Base-by-base conservation (phyloP, 2,113 vertebrate species). In the Dissostichus mawsoni region DNA sequence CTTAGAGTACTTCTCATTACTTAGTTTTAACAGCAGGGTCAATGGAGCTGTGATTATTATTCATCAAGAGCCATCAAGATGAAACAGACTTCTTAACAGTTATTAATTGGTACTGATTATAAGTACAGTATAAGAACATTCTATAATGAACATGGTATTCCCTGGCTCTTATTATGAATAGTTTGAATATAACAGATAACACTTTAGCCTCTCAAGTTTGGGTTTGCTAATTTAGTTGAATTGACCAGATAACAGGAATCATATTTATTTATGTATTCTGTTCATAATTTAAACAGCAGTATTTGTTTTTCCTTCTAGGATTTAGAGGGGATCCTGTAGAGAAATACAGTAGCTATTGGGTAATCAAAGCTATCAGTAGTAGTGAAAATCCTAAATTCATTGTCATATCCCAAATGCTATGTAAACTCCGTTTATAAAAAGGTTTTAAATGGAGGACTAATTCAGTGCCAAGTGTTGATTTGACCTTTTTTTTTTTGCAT, bases 401-500 rank as follows among this genome's bases (percentile, higher is more conserved):
- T 62, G 64, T 50, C 47, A 41, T 44, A 70, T 67, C 58, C 77
- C 74, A 58, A 50, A 71, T 74, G 74, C 53, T 78, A 61, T 76
- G 50, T 68, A 45, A 74, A 44, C 67, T 64, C 33, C 5, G 63
- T 85, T 72, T 69, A 65, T 47, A 75, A 73, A 11, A 59, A 25
- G 11, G 36, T 61, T 79, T 69, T 51, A 69, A 76, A 65, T 23
- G 50, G n/a, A 61, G 50, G 61, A 59, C 61, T 74, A 74, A 87
- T 77, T 85, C 25, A 66, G 14, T 52, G n/a, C 59, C 29, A 47
- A 62, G 12, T 41, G 36, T 41, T 17, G 20, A 70, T 59, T 61
- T 85, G 78, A 87, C 79, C 86, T 83, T 76, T 20, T 25, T 29
- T 11, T 58, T 75, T 81, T 62, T 72, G 23, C 29, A 53, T 58